A percentile compares a stretch with the other conserved stretches of the same genome.
These are phyloP conservation scores for Daphoenositta chrysoptera DNA, from an alignment of 2,113 vertebrate species.

Conservation along the genomic window DNA sequence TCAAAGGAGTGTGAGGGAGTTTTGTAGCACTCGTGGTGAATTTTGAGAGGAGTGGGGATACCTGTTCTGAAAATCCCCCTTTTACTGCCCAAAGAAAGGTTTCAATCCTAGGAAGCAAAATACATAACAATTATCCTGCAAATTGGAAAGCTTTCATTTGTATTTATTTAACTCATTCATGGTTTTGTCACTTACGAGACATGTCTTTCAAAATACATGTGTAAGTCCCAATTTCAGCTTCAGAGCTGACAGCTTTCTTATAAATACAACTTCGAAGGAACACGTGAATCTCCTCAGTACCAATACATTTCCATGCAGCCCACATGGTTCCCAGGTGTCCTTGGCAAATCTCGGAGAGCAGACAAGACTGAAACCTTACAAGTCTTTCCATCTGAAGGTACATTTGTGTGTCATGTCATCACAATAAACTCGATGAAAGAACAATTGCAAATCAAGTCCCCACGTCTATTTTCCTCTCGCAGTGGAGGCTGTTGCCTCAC, in stretches of 20 bases:
- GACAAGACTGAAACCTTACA: background rate
- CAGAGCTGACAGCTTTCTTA: slow-evolving; percentile 62
- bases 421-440: slow-evolving; percentile 39
- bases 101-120: background rate
- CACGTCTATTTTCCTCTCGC: background rate
- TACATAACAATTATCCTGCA: slow-evolving; percentile 13
- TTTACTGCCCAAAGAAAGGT: background rate
- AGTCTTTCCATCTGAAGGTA: slow-evolving; percentile 1
- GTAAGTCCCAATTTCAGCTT: slow-evolving; percentile 56
- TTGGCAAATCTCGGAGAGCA: slow-evolving; percentile 11
- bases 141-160: slow-evolving; percentile 49
- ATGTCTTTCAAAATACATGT: slow-evolving; percentile 63
- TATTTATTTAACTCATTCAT: slow-evolving; percentile 67
- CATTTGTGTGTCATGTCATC: background rate
- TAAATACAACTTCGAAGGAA: slow-evolving; percentile 50
- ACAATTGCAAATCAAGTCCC: slow-evolving; percentile 53
- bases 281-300: slow-evolving; percentile 45
- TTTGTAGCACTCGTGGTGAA: background rate
- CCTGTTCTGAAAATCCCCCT: background rate
- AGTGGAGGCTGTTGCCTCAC: background rate
- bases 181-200: slow-evolving; percentile 65
- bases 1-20: background rate
- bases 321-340: slow-evolving; percentile 51
- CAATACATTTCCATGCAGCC: slow-evolving; percentile 38
- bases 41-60: background rate